These are phyloP conservation scores for Corynorhinus townsendii DNA, from an alignment of 2,113 vertebrate species.

Conservation along the genomic window DNA sequence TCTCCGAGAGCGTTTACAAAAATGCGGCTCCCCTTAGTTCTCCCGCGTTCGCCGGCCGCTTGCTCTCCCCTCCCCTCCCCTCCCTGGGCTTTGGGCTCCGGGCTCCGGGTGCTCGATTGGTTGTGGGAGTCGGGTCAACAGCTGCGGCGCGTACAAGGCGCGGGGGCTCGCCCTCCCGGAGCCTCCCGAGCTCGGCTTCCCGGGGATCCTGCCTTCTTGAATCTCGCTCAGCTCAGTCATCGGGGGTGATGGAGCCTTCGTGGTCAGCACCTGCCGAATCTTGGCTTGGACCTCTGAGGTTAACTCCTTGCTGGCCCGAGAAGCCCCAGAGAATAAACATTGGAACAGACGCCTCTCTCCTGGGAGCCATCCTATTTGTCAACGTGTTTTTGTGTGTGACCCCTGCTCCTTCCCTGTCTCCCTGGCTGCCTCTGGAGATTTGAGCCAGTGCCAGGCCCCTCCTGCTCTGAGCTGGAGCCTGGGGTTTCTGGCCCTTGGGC, in stretches of 20 bases:
- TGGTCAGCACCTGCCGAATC: neutral
- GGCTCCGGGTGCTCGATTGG: slow-evolving; percentile 39
- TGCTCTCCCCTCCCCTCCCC: neutral
- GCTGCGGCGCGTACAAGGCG: neutral
- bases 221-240: neutral
- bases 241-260: neutral
- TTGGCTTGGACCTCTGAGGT: neutral
- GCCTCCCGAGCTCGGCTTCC: neutral
- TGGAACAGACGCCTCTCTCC: neutral
- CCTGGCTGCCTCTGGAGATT: neutral
- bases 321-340: neutral
- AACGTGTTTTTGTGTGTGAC: neutral
- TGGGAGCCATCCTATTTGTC: neutral
- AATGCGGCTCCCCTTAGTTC: slow-evolving; percentile 52
- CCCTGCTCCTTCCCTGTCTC: accelerated
- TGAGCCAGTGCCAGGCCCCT: neutral
- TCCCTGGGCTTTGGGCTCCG: neutral
- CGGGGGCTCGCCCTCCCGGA: neutral
- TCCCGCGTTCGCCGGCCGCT: neutral
- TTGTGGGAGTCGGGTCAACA: slow-evolving; percentile 9
- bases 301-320: neutral
- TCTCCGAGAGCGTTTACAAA: slow-evolving; percentile 61
- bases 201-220: neutral
- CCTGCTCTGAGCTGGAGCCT: neutral
- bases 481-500: neutral